These are phyloP conservation scores for Chymomyza fuscimana DNA, from an alignment of 2,888 invertebrate genomes.

Conservation along the genomic window DNA sequence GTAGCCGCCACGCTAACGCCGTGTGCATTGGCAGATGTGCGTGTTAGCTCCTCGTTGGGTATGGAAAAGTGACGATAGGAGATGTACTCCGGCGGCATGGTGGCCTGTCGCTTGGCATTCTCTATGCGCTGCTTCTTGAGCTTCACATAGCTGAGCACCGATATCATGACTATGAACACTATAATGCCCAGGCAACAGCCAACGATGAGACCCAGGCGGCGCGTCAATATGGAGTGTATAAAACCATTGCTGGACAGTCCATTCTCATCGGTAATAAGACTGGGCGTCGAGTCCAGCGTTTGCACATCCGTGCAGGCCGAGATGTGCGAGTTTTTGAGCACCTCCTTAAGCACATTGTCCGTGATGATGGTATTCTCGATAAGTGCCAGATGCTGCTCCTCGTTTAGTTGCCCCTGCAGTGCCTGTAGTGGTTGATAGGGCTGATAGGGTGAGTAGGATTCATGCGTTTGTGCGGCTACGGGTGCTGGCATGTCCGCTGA, in stretches of 20 bases:
- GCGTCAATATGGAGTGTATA: slow-evolving; percentile 88
- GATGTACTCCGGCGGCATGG: slow-evolving; percentile 89
- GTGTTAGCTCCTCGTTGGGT: slow-evolving; percentile 83
- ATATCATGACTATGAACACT: slow-evolving; percentile 90
- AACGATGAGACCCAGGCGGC: slow-evolving; percentile 90
- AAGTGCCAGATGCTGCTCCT: slow-evolving; percentile 47
- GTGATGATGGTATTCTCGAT: slow-evolving; percentile 83
- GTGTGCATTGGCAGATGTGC: slow-evolving; percentile 59
- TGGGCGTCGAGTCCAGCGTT: slow-evolving; percentile 87
- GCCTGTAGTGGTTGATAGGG: background rate
- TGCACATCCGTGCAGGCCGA: slow-evolving; percentile 89
- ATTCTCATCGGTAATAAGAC: slow-evolving; percentile 82
- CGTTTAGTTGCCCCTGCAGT: slow-evolving; percentile 17
- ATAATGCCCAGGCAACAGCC: slow-evolving; percentile 93
- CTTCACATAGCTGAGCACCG: slow-evolving; percentile 91
- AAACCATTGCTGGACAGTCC: slow-evolving; percentile 84
- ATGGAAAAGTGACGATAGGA: slow-evolving; percentile 88
- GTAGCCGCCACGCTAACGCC: slow-evolving; percentile 40
- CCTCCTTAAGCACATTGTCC: slow-evolving; percentile 81
- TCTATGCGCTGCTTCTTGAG: slow-evolving; percentile 88
- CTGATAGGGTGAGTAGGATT: slow-evolving; percentile 1
- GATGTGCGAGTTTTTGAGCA: slow-evolving; percentile 85
- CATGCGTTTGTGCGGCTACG: background rate
- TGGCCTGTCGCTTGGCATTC: slow-evolving; percentile 86
- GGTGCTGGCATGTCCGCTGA: slow-evolving; percentile 22